Evolutionary conservation across 2,113 vertebrate species (phyloP), one percentile per base, ranked within the genome.

Genomic region (Myiopsitta monachus): DNA sequence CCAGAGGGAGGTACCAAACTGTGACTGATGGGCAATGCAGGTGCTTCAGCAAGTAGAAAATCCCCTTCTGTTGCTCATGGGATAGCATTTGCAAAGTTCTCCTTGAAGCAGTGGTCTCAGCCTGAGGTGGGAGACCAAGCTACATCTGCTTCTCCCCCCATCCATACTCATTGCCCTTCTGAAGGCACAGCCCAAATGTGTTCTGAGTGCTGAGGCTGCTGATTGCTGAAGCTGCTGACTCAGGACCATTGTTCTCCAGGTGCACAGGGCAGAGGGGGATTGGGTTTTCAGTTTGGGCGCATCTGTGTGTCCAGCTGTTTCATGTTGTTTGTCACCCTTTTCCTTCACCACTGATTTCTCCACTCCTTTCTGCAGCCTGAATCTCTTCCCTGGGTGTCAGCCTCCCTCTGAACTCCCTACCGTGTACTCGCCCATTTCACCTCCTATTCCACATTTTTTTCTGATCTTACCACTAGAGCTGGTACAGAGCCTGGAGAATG

Each of bases 191-290:
- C 15, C 24, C 22, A 2, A 1, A 38, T 26, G 16, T 44, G 4
- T 4, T 0, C 57, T 85, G 16, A 76, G 41, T 5, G 0, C 28
- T 92, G 27, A 74, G n/a, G 36, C 22, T 77, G 9, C 62, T 85
- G 16, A 76, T 38, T 4, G 0, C 28, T 92, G 33, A 77, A n/a
- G 36, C 22, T 77, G 9, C 17, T 67, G 16, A 33, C 24, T 49
- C 61, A 41, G 33, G 22, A 68, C 4, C 4, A 4, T 18, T 38
- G 18, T 6, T 59, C 19, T 68, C 49, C 21, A 44, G 19, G 11
- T 57, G 22, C 11, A 46, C 22, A 16, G 39, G 31, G 16, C 28
- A 87, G 46, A 77, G 10, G 0, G 0, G 3, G 2, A 5, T 5
- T 83, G 38, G 33, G 15, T 54, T 72, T 92, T 51, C 2, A 1